phyloP scores from a whole-genome alignment of 2,113 vertebrate species.

The Etia nguti region DNA sequence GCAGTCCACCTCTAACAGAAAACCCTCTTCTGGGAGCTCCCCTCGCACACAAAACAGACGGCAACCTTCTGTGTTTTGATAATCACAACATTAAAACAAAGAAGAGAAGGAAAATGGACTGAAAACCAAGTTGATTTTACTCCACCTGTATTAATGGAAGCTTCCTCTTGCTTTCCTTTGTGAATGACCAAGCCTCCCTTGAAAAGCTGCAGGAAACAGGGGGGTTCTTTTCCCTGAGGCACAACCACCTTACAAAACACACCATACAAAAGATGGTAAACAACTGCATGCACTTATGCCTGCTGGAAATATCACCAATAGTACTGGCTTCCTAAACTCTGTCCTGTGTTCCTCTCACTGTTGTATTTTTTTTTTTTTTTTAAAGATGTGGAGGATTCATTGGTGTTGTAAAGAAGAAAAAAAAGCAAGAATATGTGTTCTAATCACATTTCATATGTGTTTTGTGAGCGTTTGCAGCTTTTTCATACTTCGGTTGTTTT shows the following conservation, averaged over 20 bases:
- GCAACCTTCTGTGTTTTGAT: constrained; percentile 36
- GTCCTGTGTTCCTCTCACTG: background rate
- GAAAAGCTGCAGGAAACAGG: constrained; percentile 79
- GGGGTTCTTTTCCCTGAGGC: constrained; percentile 71
- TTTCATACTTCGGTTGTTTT: background rate
- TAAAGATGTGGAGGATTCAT: background rate
- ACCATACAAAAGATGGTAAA: background rate
- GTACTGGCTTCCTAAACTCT: background rate
- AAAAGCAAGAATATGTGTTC: background rate
- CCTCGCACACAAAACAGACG: constrained; percentile 73
- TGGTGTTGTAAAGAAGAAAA: background rate
- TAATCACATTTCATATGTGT: background rate
- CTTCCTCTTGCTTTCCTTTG: constrained; percentile 49
- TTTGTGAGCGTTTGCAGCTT: background rate
- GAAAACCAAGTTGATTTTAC: background rate
- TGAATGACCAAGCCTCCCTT: constrained; percentile 73
- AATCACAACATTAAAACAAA: background rate
- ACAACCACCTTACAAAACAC: constrained; percentile 61
- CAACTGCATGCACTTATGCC: background rate
- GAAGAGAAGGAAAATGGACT: background rate
- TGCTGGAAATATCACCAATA: background rate
- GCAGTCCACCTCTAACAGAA: constrained; percentile 69
- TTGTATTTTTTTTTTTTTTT: background rate
- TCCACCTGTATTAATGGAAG: constrained; percentile 48
- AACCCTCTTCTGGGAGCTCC: constrained; percentile 66